phyloP scores from a whole-genome alignment of 2,797 vertebrate genomes.

The Taeniopygia guttata region DNA sequence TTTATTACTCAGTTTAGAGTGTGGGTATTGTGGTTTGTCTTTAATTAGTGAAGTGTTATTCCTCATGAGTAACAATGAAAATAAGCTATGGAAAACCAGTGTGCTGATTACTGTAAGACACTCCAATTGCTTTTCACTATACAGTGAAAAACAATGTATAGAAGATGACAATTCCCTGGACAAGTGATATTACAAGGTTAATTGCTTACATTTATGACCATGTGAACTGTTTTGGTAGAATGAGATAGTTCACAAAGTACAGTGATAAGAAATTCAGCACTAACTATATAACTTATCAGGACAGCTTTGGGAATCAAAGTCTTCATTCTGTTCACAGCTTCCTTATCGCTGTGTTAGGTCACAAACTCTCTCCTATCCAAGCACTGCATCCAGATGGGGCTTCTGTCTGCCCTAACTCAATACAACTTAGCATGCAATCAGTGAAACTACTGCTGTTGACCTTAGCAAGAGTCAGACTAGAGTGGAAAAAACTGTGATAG shows the following conservation, averaged over 20 bases:
- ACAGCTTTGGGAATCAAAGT: neutral
- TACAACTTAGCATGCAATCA: neutral
- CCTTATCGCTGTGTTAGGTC: neutral
- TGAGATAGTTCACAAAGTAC: neutral
- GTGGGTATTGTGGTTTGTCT: neutral
- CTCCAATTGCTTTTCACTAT: neutral
- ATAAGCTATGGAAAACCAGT: neutral
- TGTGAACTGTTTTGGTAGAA: neutral
- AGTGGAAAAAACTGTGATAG: neutral
- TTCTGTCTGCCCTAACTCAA: neutral
- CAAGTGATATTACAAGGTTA: neutral
- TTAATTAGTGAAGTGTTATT: neutral
- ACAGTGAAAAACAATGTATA: neutral
- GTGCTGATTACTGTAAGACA: neutral
- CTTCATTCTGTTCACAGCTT: neutral
- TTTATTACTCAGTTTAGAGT: neutral
- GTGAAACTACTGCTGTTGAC: neutral
- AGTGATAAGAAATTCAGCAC: neutral
- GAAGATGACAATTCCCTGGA: neutral
- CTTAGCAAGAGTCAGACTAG: neutral
- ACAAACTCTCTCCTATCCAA: neutral
- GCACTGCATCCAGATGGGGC: fast-evolving
- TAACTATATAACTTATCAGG: neutral
- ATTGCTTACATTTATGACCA: neutral
- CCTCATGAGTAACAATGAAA: neutral